A percentile compares a stretch with the other conserved stretches of the same genome.
phyloP scores from a whole-genome alignment of 2,888 invertebrate genomes.

The Falcaria lacertinaria region DNA sequence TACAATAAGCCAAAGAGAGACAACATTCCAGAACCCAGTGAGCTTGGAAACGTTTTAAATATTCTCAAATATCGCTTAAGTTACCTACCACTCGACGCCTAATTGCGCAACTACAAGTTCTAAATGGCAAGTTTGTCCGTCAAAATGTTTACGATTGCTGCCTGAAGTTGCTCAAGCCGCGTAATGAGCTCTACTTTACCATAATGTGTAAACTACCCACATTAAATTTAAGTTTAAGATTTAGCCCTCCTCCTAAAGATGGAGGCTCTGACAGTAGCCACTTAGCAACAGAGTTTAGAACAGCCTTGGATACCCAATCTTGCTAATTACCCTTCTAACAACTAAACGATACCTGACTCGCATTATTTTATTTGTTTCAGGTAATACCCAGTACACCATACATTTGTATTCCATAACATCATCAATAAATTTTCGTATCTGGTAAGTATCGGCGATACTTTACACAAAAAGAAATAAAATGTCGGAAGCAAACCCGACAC shows the following conservation, averaged over 20 bases:
- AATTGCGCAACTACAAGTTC: constrained; percentile 23
- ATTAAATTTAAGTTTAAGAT: constrained; percentile 38
- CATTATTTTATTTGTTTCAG: neutral
- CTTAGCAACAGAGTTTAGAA: constrained; percentile 1
- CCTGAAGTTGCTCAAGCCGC: constrained; percentile 29
- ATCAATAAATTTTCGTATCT: neutral
- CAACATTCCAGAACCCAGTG: neutral
- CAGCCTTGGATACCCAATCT: neutral
- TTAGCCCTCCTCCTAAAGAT: constrained; percentile 14
- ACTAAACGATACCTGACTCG: neutral
- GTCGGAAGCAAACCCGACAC: neutral
- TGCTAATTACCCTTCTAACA: neutral
- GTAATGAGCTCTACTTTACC: constrained; percentile 27
- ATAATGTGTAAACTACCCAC: constrained; percentile 37
- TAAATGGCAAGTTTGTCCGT: constrained; percentile 21
- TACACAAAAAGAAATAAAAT: neutral
- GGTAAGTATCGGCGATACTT: neutral
- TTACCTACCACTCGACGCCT: constrained; percentile 4
- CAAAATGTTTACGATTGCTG: constrained; percentile 35
- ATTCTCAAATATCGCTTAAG: constrained; percentile 1
- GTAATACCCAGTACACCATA: neutral
- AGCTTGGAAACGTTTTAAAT: neutral
- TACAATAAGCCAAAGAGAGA: neutral
- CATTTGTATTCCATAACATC: neutral
- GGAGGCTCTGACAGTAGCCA: constrained; percentile 10